A percentile compares a stretch with the other conserved stretches of the same genome.
Conservation (phyloP, 2,888 invertebrate species). For the Agrotis ipsilon region DNA sequence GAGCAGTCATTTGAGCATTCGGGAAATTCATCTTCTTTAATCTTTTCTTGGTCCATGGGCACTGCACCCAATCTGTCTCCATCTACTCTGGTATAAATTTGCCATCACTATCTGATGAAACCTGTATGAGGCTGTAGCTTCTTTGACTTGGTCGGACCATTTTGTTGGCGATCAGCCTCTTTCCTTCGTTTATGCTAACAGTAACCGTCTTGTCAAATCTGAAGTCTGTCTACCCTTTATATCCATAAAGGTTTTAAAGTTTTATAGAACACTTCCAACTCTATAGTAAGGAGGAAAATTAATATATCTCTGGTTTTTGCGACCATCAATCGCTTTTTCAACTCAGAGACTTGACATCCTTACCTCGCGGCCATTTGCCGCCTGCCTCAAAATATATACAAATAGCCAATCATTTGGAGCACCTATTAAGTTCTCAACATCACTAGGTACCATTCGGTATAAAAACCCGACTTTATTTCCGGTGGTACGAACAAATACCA, state of each 20-base stretch:
- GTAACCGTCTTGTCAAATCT: no score
- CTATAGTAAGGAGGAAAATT: not conserved
- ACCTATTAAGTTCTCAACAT: constrained; percentile 52
- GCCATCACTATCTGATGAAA: no score
- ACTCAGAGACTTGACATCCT: constrained; percentile 24
- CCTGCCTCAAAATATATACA: constrained; percentile 43
- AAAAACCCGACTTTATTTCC: constrained; percentile 64
- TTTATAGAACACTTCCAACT: no score
- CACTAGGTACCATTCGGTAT: constrained; percentile 32
- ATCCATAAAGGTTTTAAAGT: no score
- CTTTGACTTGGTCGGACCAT: no score
- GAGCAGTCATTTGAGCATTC: not conserved
- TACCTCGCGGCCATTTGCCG: constrained; percentile 5
- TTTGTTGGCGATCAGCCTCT: no score
- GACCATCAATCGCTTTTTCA: constrained; percentile 18
- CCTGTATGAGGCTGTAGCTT: no score
- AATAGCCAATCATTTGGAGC: constrained; percentile 56
- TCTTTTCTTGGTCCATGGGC: no score
- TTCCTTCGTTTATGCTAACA: no score
- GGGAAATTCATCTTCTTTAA: not conserved
- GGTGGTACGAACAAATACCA: constrained; percentile 49
- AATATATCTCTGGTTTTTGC: constrained; percentile 14
- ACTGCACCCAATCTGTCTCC: no score
- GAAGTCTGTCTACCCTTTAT: no score
- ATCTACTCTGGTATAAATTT: no score